A percentile compares a stretch with the other conserved stretches of the same genome.
Conservation (phyloP, 2,113 vertebrate species). For the Rhinopomastus cyanomelas region DNA sequence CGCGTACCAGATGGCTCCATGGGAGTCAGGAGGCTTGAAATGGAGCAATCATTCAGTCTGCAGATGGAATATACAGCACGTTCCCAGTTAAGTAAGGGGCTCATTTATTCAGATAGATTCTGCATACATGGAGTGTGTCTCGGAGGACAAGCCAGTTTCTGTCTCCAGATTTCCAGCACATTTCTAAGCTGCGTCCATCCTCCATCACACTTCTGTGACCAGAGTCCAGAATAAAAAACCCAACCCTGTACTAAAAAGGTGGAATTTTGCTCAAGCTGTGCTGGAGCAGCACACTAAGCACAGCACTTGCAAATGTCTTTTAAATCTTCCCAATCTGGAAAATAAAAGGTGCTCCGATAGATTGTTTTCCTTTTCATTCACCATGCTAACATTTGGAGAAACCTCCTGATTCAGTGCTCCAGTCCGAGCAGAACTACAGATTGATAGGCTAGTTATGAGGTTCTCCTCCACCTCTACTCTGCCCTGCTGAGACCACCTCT, state of each 20-base stretch:
- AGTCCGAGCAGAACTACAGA: background rate
- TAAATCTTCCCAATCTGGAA: background rate
- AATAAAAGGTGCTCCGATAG: background rate
- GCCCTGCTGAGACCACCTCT: too few relatives aligned
- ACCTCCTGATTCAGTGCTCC: background rate
- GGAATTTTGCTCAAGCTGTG: background rate
- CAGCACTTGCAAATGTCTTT: background rate
- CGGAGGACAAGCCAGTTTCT: slow-evolving; percentile 51
- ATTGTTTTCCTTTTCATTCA: background rate
- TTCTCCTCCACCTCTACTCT: too few relatives aligned
- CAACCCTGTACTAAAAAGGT: background rate
- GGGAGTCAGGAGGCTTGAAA: slow-evolving; percentile 78
- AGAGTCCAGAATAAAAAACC: background rate
- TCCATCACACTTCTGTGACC: background rate
- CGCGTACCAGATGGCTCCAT: slow-evolving; percentile 73
- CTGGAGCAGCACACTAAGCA: background rate
- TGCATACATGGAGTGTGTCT: slow-evolving; percentile 66
- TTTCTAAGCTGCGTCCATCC: slow-evolving; percentile 44
- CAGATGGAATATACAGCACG: slow-evolving; percentile 73
- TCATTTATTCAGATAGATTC: slow-evolving; percentile 75
- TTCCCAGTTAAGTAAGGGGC: slow-evolving; percentile 74
- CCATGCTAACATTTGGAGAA: background rate
- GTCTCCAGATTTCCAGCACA: slow-evolving; percentile 54
- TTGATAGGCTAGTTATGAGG: background rate
- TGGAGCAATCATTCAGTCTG: slow-evolving; percentile 73